These are phyloP conservation scores for Litoditis marina DNA, from an alignment of 2,888 invertebrate genomes.

Conservation along the genomic window DNA sequence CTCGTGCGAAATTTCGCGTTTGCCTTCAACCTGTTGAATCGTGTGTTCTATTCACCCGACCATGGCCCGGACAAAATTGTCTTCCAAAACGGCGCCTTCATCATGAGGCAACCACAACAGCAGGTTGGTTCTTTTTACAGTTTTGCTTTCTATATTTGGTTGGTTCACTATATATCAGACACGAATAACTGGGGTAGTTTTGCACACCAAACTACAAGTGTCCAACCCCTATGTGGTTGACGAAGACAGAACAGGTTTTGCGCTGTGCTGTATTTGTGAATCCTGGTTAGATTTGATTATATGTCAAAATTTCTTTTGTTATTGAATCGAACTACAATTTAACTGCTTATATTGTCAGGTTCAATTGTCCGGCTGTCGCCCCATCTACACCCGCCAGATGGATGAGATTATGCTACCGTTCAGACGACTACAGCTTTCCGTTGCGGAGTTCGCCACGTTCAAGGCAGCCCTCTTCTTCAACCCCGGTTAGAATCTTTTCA, in stretches of 20 bases:
- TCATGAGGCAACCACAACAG: conserved; percentile 58
- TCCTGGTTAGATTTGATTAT: no score
- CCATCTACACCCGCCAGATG: conserved; percentile 61
- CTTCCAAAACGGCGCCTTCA: conserved; percentile 59
- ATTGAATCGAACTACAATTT: not conserved
- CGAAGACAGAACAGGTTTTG: no score
- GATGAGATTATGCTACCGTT: conserved; percentile 61
- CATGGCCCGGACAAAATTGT: conserved; percentile 61
- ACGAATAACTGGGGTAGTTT: no score
- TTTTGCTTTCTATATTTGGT: not conserved
- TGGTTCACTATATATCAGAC: no score
- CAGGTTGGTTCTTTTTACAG: conserved; percentile 16
- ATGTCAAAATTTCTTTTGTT: no score
- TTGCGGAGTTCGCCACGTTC: conserved; percentile 58
- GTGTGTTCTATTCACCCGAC: conserved; percentile 58
- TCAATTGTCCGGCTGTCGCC: conserved; percentile 58
- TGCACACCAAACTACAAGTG: no score
- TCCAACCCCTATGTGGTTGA: no score
- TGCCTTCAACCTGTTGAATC: conserved; percentile 59
- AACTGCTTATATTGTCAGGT: conserved; percentile 46
- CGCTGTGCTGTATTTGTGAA: no score
- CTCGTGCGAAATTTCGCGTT: conserved; percentile 60
- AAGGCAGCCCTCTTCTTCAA: conserved; percentile 60
- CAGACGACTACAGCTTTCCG: conserved; percentile 44
- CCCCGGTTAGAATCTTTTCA: conserved; percentile 57